Evolutionary conservation across 2,888 invertebrate genomes (phyloP), one percentile per base, ranked within the genome.

Genomic region (Vanessa cardui): DNA sequence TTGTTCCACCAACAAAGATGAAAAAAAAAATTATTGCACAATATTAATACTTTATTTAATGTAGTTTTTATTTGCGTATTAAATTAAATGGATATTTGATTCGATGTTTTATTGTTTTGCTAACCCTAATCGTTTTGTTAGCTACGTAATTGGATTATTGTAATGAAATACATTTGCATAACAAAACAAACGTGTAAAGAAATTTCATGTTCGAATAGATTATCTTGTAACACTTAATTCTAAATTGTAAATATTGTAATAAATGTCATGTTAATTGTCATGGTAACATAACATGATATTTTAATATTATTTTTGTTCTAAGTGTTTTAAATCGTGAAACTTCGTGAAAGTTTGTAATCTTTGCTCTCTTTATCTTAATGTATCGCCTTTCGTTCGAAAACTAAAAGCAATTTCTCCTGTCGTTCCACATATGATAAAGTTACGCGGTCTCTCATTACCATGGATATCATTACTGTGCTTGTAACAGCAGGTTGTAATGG

Each of bases 371-470:
- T 75, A 80, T 77, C 72, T 76, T 83, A 80, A 85, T 80, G 83
- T 86, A 86, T 87, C 84, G 80, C 83, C 87, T 89, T 88, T 88
- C 88, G 83, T 88, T 88, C 83, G 86, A 82, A 83, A 85, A 84
- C 80, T 83, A 85, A 85, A 84, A 83, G 80, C 77, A 78, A 76
- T 90, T 89, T 90, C 89, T 87, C 88, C 79, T 76, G 82, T 82
- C 85, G 81, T 81, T 81, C 81, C 81, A 82, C 84, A 77, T 86
- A 86, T 87, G 87, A 87, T 88, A 87, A 84, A 86, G 86, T 89
- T 87, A 86, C 87, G 56, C 56, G 77, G 81, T 79, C 81, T 88
- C 86, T 85, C 82, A 83, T 89, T 89, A 87, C 85, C 74, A 76
- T 76, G 77, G 84, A 85, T 87, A 85, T 84, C 81, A 84, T 86